Evolutionary conservation across 2,113 vertebrate genomes (phyloP).

Genomic region (Caloenas nicobarica): DNA sequence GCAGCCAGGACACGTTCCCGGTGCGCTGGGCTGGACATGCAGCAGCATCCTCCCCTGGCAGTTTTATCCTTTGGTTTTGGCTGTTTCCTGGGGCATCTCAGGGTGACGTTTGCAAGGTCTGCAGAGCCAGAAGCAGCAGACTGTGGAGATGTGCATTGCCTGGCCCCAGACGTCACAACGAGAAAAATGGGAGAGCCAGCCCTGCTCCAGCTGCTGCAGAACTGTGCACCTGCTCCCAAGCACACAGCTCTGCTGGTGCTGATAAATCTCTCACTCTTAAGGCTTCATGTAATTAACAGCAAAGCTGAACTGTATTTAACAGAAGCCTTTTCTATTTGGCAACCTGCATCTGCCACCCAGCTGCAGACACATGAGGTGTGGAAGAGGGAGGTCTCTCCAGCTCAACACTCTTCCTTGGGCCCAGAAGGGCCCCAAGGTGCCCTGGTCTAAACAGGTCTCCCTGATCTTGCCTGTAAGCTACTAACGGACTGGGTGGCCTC

Average conservation of each 20-base stretch:
- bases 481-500: background rate
- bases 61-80: background rate
- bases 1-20: background rate
- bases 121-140: background rate
- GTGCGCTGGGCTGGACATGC: accelerated
- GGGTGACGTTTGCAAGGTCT: background rate
- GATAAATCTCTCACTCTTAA: background rate
- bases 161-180: accelerated
- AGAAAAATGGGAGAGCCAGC: background rate
- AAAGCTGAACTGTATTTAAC: background rate
- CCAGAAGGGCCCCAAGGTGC: background rate
- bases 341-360: background rate
- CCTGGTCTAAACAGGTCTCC: background rate
- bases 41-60: background rate
- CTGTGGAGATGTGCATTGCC: background rate
- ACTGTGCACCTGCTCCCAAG: background rate
- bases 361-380: accelerated
- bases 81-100: background rate
- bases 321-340: background rate
- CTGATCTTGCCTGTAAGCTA: background rate
- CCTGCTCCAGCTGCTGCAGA: background rate
- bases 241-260: background rate
- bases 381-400: background rate
- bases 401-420: background rate
- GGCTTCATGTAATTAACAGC: background rate